Conservation (phyloP, 2,113 vertebrate species). For the Apistogramma diplotaenia region DNA sequence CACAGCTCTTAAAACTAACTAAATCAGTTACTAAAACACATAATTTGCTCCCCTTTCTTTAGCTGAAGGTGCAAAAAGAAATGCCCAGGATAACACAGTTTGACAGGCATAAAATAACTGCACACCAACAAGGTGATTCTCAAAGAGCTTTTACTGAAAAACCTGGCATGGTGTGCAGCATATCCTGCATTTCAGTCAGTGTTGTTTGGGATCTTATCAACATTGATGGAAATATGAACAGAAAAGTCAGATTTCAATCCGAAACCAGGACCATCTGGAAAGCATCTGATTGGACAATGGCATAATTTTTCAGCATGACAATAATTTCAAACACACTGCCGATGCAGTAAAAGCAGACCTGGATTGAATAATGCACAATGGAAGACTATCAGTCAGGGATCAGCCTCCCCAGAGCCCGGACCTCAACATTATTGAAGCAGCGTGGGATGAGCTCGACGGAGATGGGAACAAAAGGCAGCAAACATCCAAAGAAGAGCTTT, state of each 20-base stretch:
- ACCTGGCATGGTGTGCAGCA: too few species aligned
- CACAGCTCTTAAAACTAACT: too few species aligned
- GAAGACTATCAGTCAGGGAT: not conserved
- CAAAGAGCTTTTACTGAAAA: not conserved
- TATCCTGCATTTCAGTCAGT: not conserved
- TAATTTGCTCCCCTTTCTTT: not conserved
- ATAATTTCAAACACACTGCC: too few species aligned
- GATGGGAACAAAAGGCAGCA: not conserved
- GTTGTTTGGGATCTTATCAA: not conserved
- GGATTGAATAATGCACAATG: not conserved
- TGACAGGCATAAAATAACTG: not conserved
- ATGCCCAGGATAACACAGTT: not conserved
- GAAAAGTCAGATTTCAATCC: too few species aligned
- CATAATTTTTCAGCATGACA: too few species aligned
- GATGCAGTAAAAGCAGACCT: too few species aligned
- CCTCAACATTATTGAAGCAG: not conserved
- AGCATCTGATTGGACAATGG: too few species aligned
- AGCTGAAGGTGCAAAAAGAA: not conserved
- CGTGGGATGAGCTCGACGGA: not conserved
- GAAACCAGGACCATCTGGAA: too few species aligned
- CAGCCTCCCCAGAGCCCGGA: not conserved
- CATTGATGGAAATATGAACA: too few species aligned
- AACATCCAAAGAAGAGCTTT: not conserved
- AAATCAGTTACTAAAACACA: too few species aligned
- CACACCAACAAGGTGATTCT: not conserved